Conservation (phyloP, 1,140 invertebrate genomes). For the Drosophila paulistorum region DNA sequence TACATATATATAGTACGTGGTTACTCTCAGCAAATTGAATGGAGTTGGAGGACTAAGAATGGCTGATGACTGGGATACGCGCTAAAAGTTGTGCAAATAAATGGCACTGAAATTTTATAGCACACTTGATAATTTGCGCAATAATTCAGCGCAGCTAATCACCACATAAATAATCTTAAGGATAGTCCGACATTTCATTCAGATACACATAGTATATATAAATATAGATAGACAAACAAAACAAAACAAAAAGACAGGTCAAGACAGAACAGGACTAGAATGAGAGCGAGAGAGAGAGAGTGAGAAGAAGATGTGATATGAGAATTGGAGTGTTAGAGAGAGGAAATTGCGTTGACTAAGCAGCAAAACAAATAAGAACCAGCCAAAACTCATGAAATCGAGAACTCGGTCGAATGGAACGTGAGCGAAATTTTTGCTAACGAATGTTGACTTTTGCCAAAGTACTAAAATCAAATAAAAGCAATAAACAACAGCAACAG, state of each 20-base stretch:
- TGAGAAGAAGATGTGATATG: conserved; percentile 1
- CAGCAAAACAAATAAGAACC: conserved; percentile 56
- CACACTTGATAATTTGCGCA: conserved; percentile 79
- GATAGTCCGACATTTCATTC: conserved; percentile 42
- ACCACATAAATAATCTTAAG: conserved; percentile 81
- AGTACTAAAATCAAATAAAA: conserved; percentile 78
- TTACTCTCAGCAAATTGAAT: neutral
- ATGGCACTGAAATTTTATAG: conserved; percentile 76
- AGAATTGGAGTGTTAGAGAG: neutral
- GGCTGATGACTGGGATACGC: conserved; percentile 42
- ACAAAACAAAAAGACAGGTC: conserved; percentile 10
- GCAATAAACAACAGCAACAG: conserved; percentile 40
- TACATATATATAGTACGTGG: neutral
- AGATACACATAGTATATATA: conserved; percentile 41
- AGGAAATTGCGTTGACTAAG: conserved; percentile 38
- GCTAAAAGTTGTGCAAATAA: conserved; percentile 71
- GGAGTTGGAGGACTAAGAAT: neutral
- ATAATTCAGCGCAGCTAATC: conserved; percentile 77
- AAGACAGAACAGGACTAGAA: conserved; percentile 31
- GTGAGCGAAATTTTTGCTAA: conserved; percentile 76
- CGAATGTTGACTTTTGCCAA: conserved; percentile 76
- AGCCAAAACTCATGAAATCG: conserved; percentile 69
- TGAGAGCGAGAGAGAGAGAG: conserved; percentile 33
- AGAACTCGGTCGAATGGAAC: conserved; percentile 69
- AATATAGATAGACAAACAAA: conserved; percentile 15